phyloP scores from a whole-genome alignment of 1,140 invertebrate genomes.

The Pseudomyrmex dendroicus region DNA sequence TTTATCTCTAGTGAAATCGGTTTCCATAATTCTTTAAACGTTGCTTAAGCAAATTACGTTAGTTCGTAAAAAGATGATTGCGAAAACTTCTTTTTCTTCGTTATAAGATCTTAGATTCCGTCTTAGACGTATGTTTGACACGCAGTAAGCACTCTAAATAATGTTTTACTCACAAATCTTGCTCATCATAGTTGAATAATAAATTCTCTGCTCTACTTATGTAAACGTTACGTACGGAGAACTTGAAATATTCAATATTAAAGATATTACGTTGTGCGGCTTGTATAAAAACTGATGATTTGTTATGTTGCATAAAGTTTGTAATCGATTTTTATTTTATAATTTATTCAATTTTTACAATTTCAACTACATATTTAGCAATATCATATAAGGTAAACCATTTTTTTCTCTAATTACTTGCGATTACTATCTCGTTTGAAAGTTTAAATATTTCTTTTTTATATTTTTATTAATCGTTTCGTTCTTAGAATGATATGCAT shows the following conservation, averaged over 20 bases:
- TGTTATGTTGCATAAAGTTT: not conserved
- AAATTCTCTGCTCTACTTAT: slow-evolving; percentile 1
- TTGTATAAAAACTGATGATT: not conserved
- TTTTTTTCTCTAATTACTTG: not conserved
- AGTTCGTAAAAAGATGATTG: slow-evolving; percentile 7
- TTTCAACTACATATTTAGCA: not conserved
- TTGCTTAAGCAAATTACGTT: not conserved
- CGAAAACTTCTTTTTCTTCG: not conserved
- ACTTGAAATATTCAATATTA: slow-evolving; percentile 8
- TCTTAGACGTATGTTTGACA: too few relatives aligned
- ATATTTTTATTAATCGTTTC: not conserved
- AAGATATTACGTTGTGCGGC: slow-evolving; percentile 2
- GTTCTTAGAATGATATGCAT: too few relatives aligned
- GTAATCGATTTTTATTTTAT: slow-evolving; percentile 13
- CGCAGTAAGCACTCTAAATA: not conserved
- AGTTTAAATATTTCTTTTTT: not conserved
- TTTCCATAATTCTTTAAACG: slow-evolving; percentile 14
- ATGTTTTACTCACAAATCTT: not conserved
- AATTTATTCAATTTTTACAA: not conserved
- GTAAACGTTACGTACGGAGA: not conserved
- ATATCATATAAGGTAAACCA: too few relatives aligned
- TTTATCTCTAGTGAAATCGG: slow-evolving; percentile 31
- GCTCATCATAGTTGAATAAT: slow-evolving; percentile 18
- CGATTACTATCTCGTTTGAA: too few relatives aligned
- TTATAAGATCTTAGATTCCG: too few relatives aligned